Evolutionary conservation across 2,797 vertebrate species (phyloP).

Genomic region (Sebastes ruberrimus): DNA sequence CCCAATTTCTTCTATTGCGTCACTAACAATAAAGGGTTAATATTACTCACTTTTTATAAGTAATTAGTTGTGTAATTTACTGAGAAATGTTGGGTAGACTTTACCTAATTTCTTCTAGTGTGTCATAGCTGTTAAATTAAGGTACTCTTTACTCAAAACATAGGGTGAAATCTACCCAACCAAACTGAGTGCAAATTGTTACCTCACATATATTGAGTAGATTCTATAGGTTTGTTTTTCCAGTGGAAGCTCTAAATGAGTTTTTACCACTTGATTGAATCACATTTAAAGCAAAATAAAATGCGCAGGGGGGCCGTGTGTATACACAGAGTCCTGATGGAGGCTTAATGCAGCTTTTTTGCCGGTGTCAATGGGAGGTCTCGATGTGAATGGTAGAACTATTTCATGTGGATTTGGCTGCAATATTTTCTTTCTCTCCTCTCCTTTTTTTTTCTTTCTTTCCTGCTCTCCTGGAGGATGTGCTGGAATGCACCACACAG

Average conservation of each 20-base stretch:
- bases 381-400: constrained; percentile 87
- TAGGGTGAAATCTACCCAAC: too few relatives aligned
- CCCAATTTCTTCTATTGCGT: too few relatives aligned
- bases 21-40: too few relatives aligned
- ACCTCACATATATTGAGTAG: too few relatives aligned
- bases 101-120: too few relatives aligned
- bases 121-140: too few relatives aligned
- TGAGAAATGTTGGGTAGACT: too few relatives aligned
- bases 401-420: constrained; percentile 91
- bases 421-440: constrained; percentile 82
- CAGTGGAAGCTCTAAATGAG: constrained; percentile 47
- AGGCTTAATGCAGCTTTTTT: constrained; percentile 77
- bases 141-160: too few relatives aligned
- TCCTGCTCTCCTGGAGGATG: constrained; percentile 88
- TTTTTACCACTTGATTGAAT: constrained; percentile 71
- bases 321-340: constrained; percentile 60
- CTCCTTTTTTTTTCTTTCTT: constrained; percentile 18
- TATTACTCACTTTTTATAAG: too few relatives aligned
- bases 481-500: constrained; percentile 92
- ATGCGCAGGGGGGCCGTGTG: constrained; percentile 38
- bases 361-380: constrained; percentile 88
- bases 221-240: too few relatives aligned
- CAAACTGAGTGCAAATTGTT: too few relatives aligned
- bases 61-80: too few relatives aligned
- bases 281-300: constrained; percentile 69